Evolutionary conservation across 2,888 invertebrate genomes (phyloP).

Genomic region (Lasiommata megera): DNA sequence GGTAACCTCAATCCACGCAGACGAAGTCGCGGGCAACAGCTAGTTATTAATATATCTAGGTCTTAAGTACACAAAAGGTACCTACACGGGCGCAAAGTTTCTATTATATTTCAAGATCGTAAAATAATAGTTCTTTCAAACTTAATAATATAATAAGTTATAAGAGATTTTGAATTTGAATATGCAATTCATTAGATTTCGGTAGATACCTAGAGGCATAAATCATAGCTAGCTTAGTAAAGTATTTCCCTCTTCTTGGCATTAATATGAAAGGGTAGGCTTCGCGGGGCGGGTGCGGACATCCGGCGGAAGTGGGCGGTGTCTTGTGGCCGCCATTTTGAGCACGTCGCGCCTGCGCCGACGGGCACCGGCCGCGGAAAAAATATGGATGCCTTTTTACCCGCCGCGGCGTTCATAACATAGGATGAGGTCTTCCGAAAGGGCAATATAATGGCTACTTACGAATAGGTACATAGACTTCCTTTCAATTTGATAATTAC

Average conservation of each 20-base stretch:
- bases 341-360: conserved; percentile 48
- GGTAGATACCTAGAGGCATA: neutral
- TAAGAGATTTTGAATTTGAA: too few species aligned
- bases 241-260: conserved; percentile 1
- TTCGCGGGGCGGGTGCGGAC: conserved; percentile 47
- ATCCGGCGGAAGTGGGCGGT: conserved; percentile 74
- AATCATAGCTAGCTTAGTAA: neutral
- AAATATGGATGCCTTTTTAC: conserved; percentile 20
- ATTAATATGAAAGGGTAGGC: conserved; percentile 38
- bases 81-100: too few species aligned
- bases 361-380: conserved; percentile 15
- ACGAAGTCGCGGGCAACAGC: too few species aligned
- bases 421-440: neutral
- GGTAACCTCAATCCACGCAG: too few species aligned
- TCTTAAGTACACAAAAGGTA: too few species aligned
- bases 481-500: too few species aligned
- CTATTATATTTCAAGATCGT: too few species aligned
- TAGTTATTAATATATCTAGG: too few species aligned
- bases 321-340: conserved; percentile 61
- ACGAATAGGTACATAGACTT: too few species aligned
- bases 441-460: too few species aligned
- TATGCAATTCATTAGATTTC: neutral
- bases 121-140: too few species aligned
- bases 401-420: neutral
- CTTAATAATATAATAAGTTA: too few species aligned